Conservation (phyloP, 2,888 invertebrate genomes). For the Lordiphosa fenestrarum region DNA sequence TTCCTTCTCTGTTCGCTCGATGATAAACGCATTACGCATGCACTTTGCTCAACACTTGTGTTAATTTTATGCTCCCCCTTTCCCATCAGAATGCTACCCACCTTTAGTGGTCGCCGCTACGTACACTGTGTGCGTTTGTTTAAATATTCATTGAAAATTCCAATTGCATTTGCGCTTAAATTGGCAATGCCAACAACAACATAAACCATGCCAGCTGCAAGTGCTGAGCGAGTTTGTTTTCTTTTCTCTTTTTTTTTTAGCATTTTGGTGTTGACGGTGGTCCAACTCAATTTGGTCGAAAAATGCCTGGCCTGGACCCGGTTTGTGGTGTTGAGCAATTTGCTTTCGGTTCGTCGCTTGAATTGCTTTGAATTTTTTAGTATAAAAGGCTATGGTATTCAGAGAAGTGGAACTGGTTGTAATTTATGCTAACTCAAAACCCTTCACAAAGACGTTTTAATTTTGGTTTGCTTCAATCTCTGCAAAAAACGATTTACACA, state of each 20-base stretch:
- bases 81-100: constrained; percentile 6
- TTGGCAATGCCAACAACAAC: constrained; percentile 60
- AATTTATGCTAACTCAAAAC: constrained; percentile 22
- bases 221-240: constrained; percentile 32
- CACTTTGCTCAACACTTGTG: constrained; percentile 76
- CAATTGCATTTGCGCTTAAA: constrained; percentile 71
- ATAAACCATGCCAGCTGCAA: constrained; percentile 19
- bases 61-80: constrained; percentile 61
- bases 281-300: constrained; percentile 48
- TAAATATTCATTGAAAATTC: constrained; percentile 70
- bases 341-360: constrained; percentile 21
- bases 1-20: constrained; percentile 7
- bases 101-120: constrained; percentile 11
- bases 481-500: not conserved
- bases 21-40: constrained; percentile 62
- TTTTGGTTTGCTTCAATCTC: too few relatives aligned
- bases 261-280: constrained; percentile 21
- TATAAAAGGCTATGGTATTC: constrained; percentile 9
- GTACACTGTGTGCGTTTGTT: constrained; percentile 40
- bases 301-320: constrained; percentile 19
- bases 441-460: not conserved
- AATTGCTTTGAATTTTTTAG: constrained; percentile 21
- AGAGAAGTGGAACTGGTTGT: constrained; percentile 7
- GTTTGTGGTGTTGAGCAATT: constrained; percentile 40
- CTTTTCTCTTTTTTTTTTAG: constrained; percentile 13